Percentiles rank a stretch among this genome's conserved stretches.
phyloP scores from a whole-genome alignment of 2,113 vertebrate genomes.

The Prionailurus bengalensis region DNA sequence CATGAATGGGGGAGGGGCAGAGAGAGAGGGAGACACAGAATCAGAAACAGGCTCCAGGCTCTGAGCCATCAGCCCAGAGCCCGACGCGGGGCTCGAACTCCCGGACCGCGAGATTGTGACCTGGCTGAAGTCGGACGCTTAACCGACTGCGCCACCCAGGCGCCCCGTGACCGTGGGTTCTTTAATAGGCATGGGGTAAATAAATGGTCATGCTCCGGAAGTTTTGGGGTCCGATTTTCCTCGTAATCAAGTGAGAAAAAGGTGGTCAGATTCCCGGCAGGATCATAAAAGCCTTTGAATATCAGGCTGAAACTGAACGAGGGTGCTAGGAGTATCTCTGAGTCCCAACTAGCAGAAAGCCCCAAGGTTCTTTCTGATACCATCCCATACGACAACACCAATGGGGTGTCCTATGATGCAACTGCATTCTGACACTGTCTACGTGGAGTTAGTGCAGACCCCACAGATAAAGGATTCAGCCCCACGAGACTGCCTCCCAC shows the following conservation, averaged over 20 bases:
- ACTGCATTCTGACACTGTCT: neutral
- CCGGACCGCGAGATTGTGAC: too few relatives aligned
- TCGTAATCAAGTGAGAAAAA: neutral
- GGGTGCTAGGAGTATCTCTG: neutral
- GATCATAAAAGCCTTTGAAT: neutral
- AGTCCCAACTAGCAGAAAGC: neutral
- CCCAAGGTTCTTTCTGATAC: neutral
- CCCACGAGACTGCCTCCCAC: neutral
- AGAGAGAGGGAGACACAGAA: too few relatives aligned
- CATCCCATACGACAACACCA: neutral
- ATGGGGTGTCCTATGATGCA: neutral
- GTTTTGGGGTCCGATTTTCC: neutral
- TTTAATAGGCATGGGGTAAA: neutral
- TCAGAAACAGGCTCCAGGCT: too few relatives aligned
- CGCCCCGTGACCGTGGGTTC: neutral
- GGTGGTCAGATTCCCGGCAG: neutral
- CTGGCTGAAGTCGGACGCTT: too few relatives aligned
- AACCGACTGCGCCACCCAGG: too few relatives aligned
- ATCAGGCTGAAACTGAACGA: neutral
- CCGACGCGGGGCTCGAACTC: too few relatives aligned
- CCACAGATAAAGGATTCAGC: neutral
- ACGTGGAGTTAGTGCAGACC: neutral
- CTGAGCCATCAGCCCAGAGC: too few relatives aligned
- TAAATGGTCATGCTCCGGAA: neutral
- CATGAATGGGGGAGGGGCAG: too few relatives aligned